A percentile compares a stretch with the other conserved stretches of the same genome.
Conservation (phyloP, 1,140 invertebrate species). For the Lamellibrachia luymesi region DNA sequence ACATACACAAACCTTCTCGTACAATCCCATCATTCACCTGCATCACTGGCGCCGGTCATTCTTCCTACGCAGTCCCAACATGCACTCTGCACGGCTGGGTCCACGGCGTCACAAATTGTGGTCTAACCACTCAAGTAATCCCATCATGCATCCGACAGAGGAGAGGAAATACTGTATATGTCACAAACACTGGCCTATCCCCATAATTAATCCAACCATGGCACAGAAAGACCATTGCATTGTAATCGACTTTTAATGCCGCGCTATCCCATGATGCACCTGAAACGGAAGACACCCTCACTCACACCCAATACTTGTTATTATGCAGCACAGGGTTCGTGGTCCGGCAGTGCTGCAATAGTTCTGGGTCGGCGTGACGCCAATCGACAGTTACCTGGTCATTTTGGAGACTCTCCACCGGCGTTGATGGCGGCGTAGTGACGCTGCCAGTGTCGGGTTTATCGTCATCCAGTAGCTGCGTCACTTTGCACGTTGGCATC, state of each 20-base stretch:
- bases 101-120: not conserved
- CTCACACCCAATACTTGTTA: constrained; percentile 29
- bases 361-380: constrained; percentile 25
- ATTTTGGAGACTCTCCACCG: not conserved
- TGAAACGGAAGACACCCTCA: not conserved
- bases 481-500: constrained; percentile 19
- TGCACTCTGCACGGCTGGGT: no score
- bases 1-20: not conserved
- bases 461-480: constrained; percentile 8
- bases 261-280: not conserved
- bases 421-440: not conserved
- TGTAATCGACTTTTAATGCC: not conserved
- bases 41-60: not conserved
- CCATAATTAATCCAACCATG: not conserved
- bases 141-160: not conserved
- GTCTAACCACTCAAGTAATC: not conserved
- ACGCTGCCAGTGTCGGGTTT: not conserved
- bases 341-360: constrained; percentile 26
- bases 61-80: not conserved
- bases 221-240: not conserved
- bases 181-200: not conserved
- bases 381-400: constrained; percentile 16
- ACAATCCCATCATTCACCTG: not conserved
- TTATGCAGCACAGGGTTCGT: constrained; percentile 28
- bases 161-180: not conserved